phyloP scores from a whole-genome alignment of 2,888 invertebrate genomes.

The Lypha dubia region DNA sequence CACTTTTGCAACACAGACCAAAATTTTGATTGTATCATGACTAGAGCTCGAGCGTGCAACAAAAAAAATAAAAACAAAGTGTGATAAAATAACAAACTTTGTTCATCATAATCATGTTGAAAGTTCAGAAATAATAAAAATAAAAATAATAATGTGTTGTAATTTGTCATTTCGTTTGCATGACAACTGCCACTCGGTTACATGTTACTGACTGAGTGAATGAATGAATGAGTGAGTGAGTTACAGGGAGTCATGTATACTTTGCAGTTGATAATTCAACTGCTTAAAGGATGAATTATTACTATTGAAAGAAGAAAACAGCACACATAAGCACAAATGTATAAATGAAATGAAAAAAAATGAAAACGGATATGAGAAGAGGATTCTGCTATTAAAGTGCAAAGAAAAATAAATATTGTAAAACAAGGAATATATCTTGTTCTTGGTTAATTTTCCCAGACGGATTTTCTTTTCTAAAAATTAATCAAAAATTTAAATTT shows the following conservation, averaged over 20 bases:
- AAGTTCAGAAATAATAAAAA: conserved; percentile 49
- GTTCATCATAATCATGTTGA: conserved; percentile 58
- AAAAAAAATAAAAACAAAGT: neutral
- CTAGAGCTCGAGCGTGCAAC: neutral
- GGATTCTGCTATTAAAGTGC: conserved; percentile 6
- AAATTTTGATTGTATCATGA: conserved; percentile 21
- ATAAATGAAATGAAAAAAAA: conserved; percentile 2
- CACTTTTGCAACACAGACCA: neutral
- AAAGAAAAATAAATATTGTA: conserved; percentile 22
- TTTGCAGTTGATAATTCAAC: conserved; percentile 32
- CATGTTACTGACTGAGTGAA: neutral
- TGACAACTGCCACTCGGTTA: conserved; percentile 9
- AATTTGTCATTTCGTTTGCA: conserved; percentile 66
- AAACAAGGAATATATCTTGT: no score
- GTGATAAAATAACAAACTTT: conserved; percentile 1
- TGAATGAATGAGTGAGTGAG: conserved; percentile 2
- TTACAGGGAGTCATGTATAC: conserved; percentile 12
- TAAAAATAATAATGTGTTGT: conserved; percentile 59
- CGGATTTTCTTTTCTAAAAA: no score
- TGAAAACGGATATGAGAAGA: neutral
- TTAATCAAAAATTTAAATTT: no score
- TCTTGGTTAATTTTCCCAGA: no score
- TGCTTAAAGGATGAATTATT: conserved; percentile 49
- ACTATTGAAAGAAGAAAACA: neutral
- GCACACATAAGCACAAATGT: neutral